Evolutionary conservation across 2,113 vertebrate species (phyloP), one percentile per base, ranked within the genome.

Genomic region (Equus przewalskii): DNA sequence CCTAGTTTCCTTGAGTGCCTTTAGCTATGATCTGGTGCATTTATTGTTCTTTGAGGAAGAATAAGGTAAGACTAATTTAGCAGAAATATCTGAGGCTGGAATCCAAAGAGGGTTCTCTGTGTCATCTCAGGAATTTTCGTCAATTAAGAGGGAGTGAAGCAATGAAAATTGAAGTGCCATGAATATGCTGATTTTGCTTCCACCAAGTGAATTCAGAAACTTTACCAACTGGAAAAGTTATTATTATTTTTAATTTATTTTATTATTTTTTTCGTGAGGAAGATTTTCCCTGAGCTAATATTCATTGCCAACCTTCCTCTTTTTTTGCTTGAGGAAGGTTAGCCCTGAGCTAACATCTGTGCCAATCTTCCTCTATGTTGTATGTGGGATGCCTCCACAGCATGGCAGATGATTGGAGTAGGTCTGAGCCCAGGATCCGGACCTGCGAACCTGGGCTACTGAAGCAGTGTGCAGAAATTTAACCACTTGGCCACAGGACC

Each of bases 21-120:
- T 92, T 76, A 76, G 65, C 46, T 92, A 49, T 81, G 64, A 90
- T 64, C 44, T 24, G 41, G 87, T n/a, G 21, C 28, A 69, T 78
- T 89, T 93, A 76, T 85, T 96, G 41, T 73, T 88, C 86, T 96
- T 87, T 30, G 36, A 94, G 69, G 14, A 76, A 86, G 83, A 81
- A 11, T 67, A 76, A 94, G 44, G 14, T 46, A 89, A 82, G 62
- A 69, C 24, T 36, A 76, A 94, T 88, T 87, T 64, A 83, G 83
- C 56, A 21, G 33, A 94, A 84, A 91, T 60, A 21, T 4, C 8
- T 51, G 28, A 0, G 6, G 51, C 15, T 85, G 26, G 58, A 95
- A 82, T 91, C 85, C 30, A 83, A 75, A 87, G 72, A 49, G 13
- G 0, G 1, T 26, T 81, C 18, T 54, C 33, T 62, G 21, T 36